A percentile compares a stretch with the other conserved stretches of the same genome.
These are phyloP conservation scores for Seriola dumerili DNA, from an alignment of 2,113 vertebrate genomes.

Conservation along the genomic window DNA sequence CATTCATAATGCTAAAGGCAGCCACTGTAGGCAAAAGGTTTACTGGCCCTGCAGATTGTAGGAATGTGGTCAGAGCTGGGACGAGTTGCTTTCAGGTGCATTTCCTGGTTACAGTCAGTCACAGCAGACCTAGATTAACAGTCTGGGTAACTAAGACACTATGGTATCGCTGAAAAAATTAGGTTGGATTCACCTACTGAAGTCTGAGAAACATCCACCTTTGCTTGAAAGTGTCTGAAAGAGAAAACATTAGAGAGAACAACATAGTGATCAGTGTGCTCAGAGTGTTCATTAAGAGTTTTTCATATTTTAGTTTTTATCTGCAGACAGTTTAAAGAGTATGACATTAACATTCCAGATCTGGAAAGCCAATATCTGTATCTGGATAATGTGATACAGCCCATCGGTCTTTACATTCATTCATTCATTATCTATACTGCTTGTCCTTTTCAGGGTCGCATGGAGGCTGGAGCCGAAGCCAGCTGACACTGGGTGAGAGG, in stretches of 20 bases:
- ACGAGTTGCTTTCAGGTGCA: background rate
- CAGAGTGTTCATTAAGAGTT: background rate
- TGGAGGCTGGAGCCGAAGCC: too few relatives aligned
- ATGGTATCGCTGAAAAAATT: background rate
- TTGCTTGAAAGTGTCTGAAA: constrained; percentile 9
- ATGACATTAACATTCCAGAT: too few relatives aligned
- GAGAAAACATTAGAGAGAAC: constrained; percentile 16
- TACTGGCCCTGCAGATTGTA: background rate
- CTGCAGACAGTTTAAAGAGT: background rate
- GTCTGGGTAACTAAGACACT: background rate
- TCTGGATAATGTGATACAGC: too few relatives aligned
- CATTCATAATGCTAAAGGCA: constrained; percentile 20
- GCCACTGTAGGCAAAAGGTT: background rate
- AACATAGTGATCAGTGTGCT: background rate
- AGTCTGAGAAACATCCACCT: background rate
- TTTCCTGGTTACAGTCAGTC: background rate
- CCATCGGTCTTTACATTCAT: too few relatives aligned
- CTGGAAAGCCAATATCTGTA: too few relatives aligned
- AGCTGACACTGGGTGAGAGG: too few relatives aligned
- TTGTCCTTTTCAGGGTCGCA: too few relatives aligned
- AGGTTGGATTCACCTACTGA: background rate
- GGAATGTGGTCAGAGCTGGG: background rate
- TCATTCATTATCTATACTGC: too few relatives aligned
- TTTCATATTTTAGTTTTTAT: too few relatives aligned
- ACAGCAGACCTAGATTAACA: background rate